Evolutionary conservation across 92 coral and sea anemone genomes (phyloP).

Genomic region (Scolanthus callimorphus): DNA sequence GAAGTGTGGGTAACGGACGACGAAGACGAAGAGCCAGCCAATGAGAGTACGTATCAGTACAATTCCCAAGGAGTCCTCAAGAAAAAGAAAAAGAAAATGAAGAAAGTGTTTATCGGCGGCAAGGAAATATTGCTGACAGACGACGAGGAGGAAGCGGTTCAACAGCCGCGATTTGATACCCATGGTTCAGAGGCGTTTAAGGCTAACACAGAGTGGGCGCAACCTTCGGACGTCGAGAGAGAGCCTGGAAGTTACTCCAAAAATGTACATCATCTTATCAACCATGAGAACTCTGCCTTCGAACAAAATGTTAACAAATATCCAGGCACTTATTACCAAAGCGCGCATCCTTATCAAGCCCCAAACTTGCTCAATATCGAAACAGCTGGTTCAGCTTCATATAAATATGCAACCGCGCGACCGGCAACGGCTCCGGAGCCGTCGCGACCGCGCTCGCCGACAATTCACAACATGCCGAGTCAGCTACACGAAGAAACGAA

Average conservation of each 20-base stretch:
- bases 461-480: slow-evolving; percentile 71
- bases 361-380: slow-evolving; percentile 2
- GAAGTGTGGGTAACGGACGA: slow-evolving; percentile 69
- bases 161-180: too few relatives aligned
- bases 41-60: slow-evolving; percentile 5
- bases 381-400: background rate
- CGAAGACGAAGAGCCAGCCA: slow-evolving; percentile 59
- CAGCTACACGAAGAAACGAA: slow-evolving; percentile 60
- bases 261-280: slow-evolving; percentile 24
- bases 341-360: slow-evolving; percentile 24
- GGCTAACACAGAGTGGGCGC: background rate
- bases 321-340: slow-evolving; percentile 14
- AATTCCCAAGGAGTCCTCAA: background rate
- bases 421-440: slow-evolving; percentile 82
- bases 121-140: too few relatives aligned
- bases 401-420: slow-evolving; percentile 24
- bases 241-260: slow-evolving; percentile 34
- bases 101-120: too few relatives aligned
- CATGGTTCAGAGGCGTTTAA: too few relatives aligned
- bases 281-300: slow-evolving; percentile 12
- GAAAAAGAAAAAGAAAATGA: too few relatives aligned
- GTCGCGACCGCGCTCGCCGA: slow-evolving; percentile 45
- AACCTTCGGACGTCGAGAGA: slow-evolving; percentile 7
- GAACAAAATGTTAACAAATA: slow-evolving; percentile 4
- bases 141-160: background rate